Percentiles rank a stretch among this genome's conserved stretches.
Evolutionary conservation across 1,140 invertebrate genomes (phyloP).

Genomic region (Pararge aegeria): DNA sequence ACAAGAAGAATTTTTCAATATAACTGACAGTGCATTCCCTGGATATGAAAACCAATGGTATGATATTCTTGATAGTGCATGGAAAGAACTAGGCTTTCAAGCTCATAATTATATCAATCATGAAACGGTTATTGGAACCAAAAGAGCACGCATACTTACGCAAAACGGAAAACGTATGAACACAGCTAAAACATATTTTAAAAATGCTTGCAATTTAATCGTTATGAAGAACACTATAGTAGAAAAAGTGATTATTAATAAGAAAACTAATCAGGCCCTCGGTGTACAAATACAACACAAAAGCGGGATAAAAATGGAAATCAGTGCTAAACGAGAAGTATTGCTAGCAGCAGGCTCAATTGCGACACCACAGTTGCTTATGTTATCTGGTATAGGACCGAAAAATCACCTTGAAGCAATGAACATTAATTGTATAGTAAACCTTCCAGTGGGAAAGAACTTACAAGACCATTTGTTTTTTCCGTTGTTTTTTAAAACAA

Average conservation of each 20-base stretch:
- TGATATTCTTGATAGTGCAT: constrained; percentile 61
- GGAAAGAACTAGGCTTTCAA: constrained; percentile 45
- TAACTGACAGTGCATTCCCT: constrained; percentile 28
- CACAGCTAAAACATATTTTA: constrained; percentile 81
- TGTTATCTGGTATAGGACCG: constrained; percentile 74
- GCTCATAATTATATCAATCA: constrained; percentile 47
- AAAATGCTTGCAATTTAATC: constrained; percentile 80
- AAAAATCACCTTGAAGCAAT: constrained; percentile 58
- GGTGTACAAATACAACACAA: constrained; percentile 59
- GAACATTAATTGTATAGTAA: constrained; percentile 74
- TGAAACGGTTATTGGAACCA: constrained; percentile 66
- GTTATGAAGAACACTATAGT: constrained; percentile 68
- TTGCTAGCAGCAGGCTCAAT: constrained; percentile 80
- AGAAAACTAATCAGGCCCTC: constrained; percentile 38
- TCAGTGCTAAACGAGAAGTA: constrained; percentile 77
- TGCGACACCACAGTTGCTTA: constrained; percentile 77
- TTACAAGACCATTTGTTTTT: constrained; percentile 82
- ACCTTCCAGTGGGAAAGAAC: constrained; percentile 87
- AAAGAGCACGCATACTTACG: constrained; percentile 56
- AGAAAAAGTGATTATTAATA: constrained; percentile 53
- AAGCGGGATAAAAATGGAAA: constrained; percentile 40
- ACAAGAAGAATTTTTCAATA: constrained; percentile 51
- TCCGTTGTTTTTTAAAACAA: constrained; percentile 53
- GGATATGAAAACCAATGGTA: constrained; percentile 43
- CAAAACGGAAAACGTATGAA: constrained; percentile 82